Evolutionary conservation across 2,113 vertebrate species (phyloP).

Genomic region (Heptranchias perlo): DNA sequence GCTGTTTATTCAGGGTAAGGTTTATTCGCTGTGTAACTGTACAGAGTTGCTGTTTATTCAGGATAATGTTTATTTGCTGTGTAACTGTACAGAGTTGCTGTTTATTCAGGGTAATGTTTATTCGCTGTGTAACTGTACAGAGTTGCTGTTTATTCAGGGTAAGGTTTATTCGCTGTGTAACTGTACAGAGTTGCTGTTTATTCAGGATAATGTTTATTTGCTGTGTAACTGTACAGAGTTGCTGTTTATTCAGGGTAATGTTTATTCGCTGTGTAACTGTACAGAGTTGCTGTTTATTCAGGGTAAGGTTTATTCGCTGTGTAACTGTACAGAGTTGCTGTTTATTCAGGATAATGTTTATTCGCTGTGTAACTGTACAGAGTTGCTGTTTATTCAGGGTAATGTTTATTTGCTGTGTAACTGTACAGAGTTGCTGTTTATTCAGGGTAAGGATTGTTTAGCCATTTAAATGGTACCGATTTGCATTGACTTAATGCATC

Average conservation of each 20-base stretch:
- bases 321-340: neutral
- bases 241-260: too few species aligned
- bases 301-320: neutral
- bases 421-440: neutral
- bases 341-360: neutral
- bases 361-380: neutral
- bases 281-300: too few species aligned
- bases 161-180: neutral
- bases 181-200: neutral
- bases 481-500: neutral
- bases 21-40: neutral
- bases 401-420: neutral
- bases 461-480: neutral
- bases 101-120: neutral
- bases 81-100: neutral
- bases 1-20: neutral
- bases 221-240: neutral
- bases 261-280: neutral
- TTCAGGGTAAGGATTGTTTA: neutral
- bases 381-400: neutral
- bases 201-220: neutral
- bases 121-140: neutral
- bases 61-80: neutral
- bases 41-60: neutral
- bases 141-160: neutral